A percentile compares a stretch with the other conserved stretches of the same genome.
Evolutionary conservation across 1,140 invertebrate species (phyloP).

Genomic region (Philaenus spumarius): DNA sequence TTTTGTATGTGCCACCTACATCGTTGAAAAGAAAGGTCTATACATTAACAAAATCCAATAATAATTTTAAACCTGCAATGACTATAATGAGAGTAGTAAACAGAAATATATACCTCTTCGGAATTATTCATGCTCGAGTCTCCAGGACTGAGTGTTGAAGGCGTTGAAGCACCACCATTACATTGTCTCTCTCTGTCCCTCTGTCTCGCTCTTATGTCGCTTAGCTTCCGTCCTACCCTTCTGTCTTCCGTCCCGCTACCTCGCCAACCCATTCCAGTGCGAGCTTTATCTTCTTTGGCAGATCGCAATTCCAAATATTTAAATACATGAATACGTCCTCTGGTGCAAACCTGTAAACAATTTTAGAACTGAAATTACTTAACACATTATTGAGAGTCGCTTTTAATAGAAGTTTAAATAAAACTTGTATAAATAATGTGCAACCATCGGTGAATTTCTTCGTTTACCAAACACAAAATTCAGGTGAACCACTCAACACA

Average conservation of each 20-base stretch:
- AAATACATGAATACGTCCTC: constrained; percentile 88
- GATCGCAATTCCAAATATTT: constrained; percentile 80
- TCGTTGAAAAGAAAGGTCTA: too few species aligned
- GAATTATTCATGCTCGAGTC: constrained; percentile 45
- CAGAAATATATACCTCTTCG: constrained; percentile 25
- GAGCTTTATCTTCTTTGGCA: constrained; percentile 36
- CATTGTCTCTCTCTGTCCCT: neutral
- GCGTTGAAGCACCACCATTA: constrained; percentile 46
- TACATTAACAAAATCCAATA: too few species aligned
- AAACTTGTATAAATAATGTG: too few species aligned
- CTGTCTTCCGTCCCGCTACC: constrained; percentile 34
- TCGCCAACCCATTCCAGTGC: constrained; percentile 35
- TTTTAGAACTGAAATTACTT: too few species aligned
- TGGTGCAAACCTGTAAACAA: constrained; percentile 70
- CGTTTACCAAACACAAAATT: neutral
- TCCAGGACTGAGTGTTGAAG: constrained; percentile 53
- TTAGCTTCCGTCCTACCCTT: constrained; percentile 44
- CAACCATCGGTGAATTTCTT: too few species aligned
- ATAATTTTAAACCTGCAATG: too few species aligned
- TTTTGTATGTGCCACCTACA: too few species aligned
- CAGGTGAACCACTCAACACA: too few species aligned
- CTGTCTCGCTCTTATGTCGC: constrained; percentile 39
- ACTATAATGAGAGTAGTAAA: too few species aligned
- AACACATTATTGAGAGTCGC: too few species aligned
- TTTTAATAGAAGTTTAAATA: too few species aligned